phyloP scores from a whole-genome alignment of 2,797 vertebrate genomes.

The Odontamblyopus rebecca region DNA sequence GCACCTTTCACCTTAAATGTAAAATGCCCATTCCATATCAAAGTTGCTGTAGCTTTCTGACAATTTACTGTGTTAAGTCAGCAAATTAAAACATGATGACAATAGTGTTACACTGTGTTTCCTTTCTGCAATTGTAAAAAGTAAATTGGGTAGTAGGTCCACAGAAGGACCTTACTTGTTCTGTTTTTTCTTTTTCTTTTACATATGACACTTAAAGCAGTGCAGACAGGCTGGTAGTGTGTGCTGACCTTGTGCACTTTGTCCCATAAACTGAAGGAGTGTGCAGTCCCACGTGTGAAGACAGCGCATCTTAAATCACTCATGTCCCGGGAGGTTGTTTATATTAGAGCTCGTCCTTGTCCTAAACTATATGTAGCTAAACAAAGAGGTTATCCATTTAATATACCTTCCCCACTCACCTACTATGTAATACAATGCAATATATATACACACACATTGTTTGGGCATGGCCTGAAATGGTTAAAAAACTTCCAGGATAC shows the following conservation, averaged over 20 bases:
- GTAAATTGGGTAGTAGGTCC: neutral
- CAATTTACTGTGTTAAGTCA: neutral
- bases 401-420: neutral
- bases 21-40: neutral
- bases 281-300: slow-evolving; percentile 31
- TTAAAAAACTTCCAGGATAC: neutral
- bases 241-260: slow-evolving; percentile 20
- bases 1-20: no score
- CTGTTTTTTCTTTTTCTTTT: neutral
- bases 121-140: neutral
- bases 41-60: neutral
- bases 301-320: slow-evolving; percentile 43
- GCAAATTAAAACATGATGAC: no score
- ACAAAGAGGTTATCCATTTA: slow-evolving; percentile 11
- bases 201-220: slow-evolving; percentile 14
- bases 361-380: slow-evolving; percentile 40
- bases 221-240: slow-evolving; percentile 3
- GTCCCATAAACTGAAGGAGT: slow-evolving; percentile 43
- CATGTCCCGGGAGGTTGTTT: slow-evolving; percentile 26
- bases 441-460: neutral
- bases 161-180: neutral
- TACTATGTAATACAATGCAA: neutral
- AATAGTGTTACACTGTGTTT: neutral
- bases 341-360: slow-evolving; percentile 38
- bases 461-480: neutral